Base-by-base conservation (phyloP, 2,888 invertebrate genomes). In the Drosophila ustulata region DNA sequence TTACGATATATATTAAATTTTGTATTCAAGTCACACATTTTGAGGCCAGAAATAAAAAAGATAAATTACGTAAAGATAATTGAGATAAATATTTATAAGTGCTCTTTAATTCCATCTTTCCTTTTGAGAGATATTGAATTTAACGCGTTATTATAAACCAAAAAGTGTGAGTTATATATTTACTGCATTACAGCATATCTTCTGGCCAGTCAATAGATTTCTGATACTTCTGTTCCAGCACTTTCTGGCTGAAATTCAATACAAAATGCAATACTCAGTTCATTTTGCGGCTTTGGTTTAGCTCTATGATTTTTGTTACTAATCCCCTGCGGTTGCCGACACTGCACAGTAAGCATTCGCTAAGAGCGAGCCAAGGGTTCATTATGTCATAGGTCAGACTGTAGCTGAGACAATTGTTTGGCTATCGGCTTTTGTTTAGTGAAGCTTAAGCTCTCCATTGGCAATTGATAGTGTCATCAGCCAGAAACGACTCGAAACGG, bases 201-300 rank as follows among this genome's bases (percentile, higher is more conserved):
- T 30, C 3, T 7, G 46, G 39, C 37, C 37, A n/a, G 2, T 1
- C 43, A 23, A 23, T 51, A 45, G 18, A 49, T 18, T 18, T 18
- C 18, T 18, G 18, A 18, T 6, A 9, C 9, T 28, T 45, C 62
- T 47, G 39, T 11, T 41, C 6, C n/a, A 32, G 9, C 11, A 18
- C 23, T 47, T 47, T 52, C 58, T 68, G 57, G 37, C 53, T 55
- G 80, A 84, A 82, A 83, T 64, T 64, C 71, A 56, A 85, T 88
- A 80, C 72, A 34, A 66, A 59, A 57, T 65, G 61, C 67, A 72
- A 82, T 74, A 74, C 66, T 65, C 68, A 69, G 74, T 72, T 66
- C 67, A 56, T 69, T 70, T 68, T 79, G 85, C 71, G 82, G 82
- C 71, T 87, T 87, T 67, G 64, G 56, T 59, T 71, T 77, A 66